These are phyloP conservation scores for Okamejei kenojei DNA, from an alignment of 2,797 vertebrate genomes.

Conservation along the genomic window DNA sequence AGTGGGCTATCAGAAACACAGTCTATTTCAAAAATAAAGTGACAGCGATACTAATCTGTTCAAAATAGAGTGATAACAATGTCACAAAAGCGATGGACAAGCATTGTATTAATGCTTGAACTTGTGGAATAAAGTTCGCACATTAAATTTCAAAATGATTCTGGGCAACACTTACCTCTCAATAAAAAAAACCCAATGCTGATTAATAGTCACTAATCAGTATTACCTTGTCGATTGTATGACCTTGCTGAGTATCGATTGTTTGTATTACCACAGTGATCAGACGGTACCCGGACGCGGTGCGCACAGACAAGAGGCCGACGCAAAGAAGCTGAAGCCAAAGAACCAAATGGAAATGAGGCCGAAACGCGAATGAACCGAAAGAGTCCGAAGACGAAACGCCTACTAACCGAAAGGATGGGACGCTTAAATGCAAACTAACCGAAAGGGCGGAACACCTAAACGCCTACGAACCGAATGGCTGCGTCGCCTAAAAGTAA, in stretches of 20 bases:
- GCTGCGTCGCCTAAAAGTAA: too few relatives aligned
- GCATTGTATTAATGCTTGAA: slow-evolving; percentile 24
- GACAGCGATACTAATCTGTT: slow-evolving; percentile 19
- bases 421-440: too few relatives aligned
- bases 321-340: too few relatives aligned
- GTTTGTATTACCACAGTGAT: background rate
- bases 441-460: too few relatives aligned
- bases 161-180: background rate
- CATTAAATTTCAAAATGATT: background rate
- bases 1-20: slow-evolving; percentile 23
- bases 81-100: slow-evolving; percentile 4
- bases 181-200: background rate
- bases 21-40: slow-evolving; percentile 22
- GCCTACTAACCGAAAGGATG: too few relatives aligned
- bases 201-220: background rate
- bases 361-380: too few relatives aligned
- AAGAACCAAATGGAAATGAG: too few relatives aligned
- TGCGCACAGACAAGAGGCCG: too few relatives aligned
- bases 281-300: too few relatives aligned
- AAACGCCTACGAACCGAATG: too few relatives aligned
- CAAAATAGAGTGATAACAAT: slow-evolving; percentile 27
- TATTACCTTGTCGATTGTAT: background rate
- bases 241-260: background rate
- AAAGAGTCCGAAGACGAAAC: too few relatives aligned
- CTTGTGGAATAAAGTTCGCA: background rate